These are phyloP conservation scores for Helogale parvula DNA, from an alignment of 2,113 vertebrate species.

Conservation along the genomic window DNA sequence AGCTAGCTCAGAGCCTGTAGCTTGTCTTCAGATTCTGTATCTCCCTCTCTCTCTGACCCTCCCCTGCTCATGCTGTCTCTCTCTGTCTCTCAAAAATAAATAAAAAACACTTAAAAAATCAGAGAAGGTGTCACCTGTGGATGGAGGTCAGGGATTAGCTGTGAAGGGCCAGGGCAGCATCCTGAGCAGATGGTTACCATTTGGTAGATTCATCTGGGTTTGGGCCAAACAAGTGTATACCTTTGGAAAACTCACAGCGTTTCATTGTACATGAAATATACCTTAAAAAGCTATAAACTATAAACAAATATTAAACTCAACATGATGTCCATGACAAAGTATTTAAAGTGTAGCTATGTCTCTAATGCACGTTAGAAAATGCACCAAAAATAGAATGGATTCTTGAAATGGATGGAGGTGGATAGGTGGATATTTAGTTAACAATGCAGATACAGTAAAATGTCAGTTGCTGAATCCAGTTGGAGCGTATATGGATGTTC, in stretches of 20 bases:
- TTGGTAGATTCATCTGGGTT: neutral
- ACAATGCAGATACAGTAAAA: neutral
- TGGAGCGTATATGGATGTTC: neutral
- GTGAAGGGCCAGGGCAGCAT: neutral
- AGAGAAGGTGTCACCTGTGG: neutral
- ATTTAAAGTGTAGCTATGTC: neutral
- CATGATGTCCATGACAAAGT: neutral
- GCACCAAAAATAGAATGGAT: neutral
- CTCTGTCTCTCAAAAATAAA: too few species aligned
- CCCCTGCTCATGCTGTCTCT: too few species aligned
- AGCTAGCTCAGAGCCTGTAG: too few species aligned
- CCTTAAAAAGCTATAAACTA: neutral
- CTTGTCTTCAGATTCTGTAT: too few species aligned
- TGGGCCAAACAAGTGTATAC: neutral
- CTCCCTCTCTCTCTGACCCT: too few species aligned
- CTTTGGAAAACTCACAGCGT: neutral
- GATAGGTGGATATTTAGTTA: neutral
- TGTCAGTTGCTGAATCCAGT: neutral
- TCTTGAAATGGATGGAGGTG: neutral
- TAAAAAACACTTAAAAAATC: neutral
- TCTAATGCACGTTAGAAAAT: neutral
- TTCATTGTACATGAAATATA: neutral
- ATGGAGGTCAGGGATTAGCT: fast-evolving
- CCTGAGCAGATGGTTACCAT: fast-evolving
- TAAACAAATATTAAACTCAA: neutral